phyloP scores from a whole-genome alignment of 2,797 vertebrate genomes.

The Sebastes taczanowskii region DNA sequence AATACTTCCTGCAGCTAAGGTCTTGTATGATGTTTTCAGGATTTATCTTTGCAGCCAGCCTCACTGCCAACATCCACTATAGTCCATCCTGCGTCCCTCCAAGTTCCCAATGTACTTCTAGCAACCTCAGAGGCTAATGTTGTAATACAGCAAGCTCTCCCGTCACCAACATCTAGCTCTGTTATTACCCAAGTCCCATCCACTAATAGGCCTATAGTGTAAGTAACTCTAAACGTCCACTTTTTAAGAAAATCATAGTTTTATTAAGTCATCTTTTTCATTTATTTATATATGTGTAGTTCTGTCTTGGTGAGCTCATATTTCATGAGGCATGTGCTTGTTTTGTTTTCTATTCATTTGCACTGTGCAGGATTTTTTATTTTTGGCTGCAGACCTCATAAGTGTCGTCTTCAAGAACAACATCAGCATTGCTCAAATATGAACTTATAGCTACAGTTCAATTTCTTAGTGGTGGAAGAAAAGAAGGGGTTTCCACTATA shows the following conservation, averaged over 20 bases:
- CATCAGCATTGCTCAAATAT: constrained; percentile 57
- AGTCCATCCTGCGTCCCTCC: constrained; percentile 96
- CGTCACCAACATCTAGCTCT: constrained; percentile 98
- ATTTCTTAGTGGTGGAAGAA: background rate
- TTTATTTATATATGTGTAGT: constrained; percentile 60
- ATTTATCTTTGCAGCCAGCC: constrained; percentile 93
- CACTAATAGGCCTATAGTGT: constrained; percentile 98
- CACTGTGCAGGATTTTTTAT: constrained; percentile 7
- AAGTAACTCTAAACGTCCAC: constrained; percentile 85
- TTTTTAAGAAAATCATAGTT: constrained; percentile 48
- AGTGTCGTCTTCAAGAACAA: background rate
- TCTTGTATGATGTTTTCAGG: constrained; percentile 90
- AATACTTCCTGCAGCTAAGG: constrained; percentile 76
- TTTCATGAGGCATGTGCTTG: constrained; percentile 65
- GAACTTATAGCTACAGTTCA: background rate
- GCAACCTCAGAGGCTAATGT: constrained; percentile 97
- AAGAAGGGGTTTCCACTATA: background rate
- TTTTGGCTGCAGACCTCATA: constrained; percentile 22
- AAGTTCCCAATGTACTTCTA: constrained; percentile 98
- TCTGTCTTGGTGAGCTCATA: constrained; percentile 62
- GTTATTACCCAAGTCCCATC: constrained; percentile 99
- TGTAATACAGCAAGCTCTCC: constrained; percentile 98
- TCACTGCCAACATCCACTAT: constrained; percentile 96
- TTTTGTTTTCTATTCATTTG: constrained; percentile 57
- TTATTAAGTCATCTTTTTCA: constrained; percentile 52